These are phyloP conservation scores for Ptilodon capucinus DNA, from an alignment of 2,888 invertebrate genomes.

Conservation along the genomic window DNA sequence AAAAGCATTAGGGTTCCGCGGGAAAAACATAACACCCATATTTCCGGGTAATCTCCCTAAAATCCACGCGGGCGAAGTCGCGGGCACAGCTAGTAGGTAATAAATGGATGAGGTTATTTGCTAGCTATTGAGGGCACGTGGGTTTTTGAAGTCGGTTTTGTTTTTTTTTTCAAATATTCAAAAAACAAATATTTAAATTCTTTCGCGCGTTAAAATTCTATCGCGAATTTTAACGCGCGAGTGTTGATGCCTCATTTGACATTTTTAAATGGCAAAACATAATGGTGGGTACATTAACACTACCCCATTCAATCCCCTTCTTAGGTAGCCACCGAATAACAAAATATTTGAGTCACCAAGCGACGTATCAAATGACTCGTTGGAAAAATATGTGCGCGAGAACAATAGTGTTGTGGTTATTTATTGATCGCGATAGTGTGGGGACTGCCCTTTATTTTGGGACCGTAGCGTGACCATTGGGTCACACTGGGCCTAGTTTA, in stretches of 20 bases:
- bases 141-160: too few species aligned
- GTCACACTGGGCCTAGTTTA: constrained; percentile 9
- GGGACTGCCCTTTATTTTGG: constrained; percentile 34
- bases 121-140: too few species aligned
- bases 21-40: too few species aligned
- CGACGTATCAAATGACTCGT: constrained; percentile 31
- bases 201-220: too few species aligned
- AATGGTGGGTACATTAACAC: constrained; percentile 6
- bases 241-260: too few species aligned
- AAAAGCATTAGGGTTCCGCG: too few species aligned
- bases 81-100: too few species aligned
- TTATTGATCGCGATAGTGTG: constrained; percentile 53
- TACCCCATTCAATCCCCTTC: constrained; percentile 15
- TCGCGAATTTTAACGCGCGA: too few species aligned
- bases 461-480: constrained; percentile 37
- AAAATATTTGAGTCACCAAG: constrained; percentile 34
- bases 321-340: constrained; percentile 19
- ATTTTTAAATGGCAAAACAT: constrained; percentile 16
- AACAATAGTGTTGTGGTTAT: constrained; percentile 49
- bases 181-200: not conserved
- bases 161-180: too few species aligned
- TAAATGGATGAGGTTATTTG: too few species aligned
- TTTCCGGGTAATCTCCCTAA: too few species aligned
- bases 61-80: too few species aligned
- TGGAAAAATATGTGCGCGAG: constrained; percentile 36